These are phyloP conservation scores for Phytoseiulus persimilis DNA, from an alignment of 2,888 invertebrate species.

Conservation along the genomic window DNA sequence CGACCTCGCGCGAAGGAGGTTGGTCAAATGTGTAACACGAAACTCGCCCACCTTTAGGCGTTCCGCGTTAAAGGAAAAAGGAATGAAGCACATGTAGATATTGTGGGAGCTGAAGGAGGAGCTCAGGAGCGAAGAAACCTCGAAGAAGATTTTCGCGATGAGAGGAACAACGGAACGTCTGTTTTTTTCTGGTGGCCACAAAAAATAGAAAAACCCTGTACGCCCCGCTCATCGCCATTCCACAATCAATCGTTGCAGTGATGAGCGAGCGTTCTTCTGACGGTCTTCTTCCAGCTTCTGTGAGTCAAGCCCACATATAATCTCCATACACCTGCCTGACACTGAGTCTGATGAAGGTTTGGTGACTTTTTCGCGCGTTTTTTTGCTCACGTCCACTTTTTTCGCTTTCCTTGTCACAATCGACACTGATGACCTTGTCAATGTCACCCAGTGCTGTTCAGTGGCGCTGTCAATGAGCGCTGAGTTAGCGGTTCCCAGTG, in stretches of 20 bases:
- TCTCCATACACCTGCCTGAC: not conserved
- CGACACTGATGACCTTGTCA: conserved; percentile 5
- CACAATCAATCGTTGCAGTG: not conserved
- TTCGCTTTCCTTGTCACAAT: not conserved
- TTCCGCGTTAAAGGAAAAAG: not conserved
- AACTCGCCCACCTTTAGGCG: not conserved
- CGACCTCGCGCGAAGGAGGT: not conserved
- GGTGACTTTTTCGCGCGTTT: not conserved
- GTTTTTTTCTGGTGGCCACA: not conserved
- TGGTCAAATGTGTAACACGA: not conserved
- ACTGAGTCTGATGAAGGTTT: not conserved
- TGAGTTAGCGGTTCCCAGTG: not conserved
- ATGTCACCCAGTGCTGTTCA: not conserved
- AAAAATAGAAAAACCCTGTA: not conserved
- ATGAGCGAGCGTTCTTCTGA: not conserved
- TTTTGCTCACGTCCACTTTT: not conserved
- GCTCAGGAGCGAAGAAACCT: not conserved
- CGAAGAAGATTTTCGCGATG: not conserved
- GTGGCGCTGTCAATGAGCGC: not conserved
- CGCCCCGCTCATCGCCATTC: not conserved
- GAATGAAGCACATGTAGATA: not conserved
- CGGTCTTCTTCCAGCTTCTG: not conserved
- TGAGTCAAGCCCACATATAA: not conserved
- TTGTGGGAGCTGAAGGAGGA: not conserved
- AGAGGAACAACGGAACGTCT: not conserved